Evolutionary conservation across 2,797 vertebrate genomes (phyloP).

Genomic region (Apogon hyalosoma): DNA sequence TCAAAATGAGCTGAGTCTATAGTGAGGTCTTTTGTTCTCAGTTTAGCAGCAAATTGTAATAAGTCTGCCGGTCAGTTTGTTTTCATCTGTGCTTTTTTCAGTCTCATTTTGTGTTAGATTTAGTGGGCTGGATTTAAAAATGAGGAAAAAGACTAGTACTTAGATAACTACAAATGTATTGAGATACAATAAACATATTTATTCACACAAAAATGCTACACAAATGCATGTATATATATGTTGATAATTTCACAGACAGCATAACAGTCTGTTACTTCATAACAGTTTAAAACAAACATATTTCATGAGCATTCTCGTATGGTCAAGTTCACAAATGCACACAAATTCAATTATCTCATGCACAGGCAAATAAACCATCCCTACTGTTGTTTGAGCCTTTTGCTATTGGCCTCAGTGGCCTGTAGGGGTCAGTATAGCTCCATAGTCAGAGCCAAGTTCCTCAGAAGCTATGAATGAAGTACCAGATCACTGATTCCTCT

Average conservation of each 20-base stretch:
- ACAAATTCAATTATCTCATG: not conserved
- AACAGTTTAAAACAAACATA: slow-evolving; percentile 15
- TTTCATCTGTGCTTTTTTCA: slow-evolving; percentile 18
- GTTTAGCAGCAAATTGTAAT: slow-evolving; percentile 29
- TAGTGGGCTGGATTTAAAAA: slow-evolving; percentile 11
- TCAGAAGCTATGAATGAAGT: slow-evolving; percentile 50
- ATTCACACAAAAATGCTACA: not conserved
- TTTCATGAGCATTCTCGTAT: slow-evolving; percentile 18
- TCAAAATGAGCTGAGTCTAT: slow-evolving; percentile 50
- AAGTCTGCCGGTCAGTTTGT: slow-evolving; percentile 16
- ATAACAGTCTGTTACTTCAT: not conserved
- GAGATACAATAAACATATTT: not conserved
- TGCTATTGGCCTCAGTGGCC: slow-evolving; percentile 26
- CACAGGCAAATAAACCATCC: not conserved
- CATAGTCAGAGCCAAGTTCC: slow-evolving; percentile 56
- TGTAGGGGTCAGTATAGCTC: slow-evolving; percentile 80
- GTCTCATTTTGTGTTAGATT: slow-evolving; percentile 12
- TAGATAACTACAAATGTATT: not conserved
- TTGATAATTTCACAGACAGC: not conserved
- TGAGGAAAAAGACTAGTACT: not conserved
- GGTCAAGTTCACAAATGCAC: not conserved
- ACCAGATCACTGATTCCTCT: slow-evolving; percentile 58
- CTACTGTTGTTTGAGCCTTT: not conserved
- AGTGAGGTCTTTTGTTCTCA: slow-evolving; percentile 59
- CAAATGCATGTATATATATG: not conserved